Evolutionary conservation across 2,888 invertebrate species (phyloP).

Genomic region (Spodoptera picta): DNA sequence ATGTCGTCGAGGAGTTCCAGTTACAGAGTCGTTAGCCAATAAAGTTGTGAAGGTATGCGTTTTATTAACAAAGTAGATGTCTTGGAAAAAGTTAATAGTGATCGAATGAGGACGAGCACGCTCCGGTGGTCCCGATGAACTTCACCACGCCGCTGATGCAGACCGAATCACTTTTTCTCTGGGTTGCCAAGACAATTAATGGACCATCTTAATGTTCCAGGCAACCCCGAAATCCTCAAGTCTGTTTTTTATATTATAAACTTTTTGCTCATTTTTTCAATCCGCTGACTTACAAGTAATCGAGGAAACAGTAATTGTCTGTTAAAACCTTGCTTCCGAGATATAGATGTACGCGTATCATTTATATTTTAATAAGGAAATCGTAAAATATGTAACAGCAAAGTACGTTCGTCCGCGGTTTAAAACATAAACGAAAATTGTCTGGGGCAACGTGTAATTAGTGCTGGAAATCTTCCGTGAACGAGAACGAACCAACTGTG

Average conservation of each 20-base stretch:
- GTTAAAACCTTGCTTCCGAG: slow-evolving; percentile 17
- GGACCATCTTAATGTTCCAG: slow-evolving; percentile 48
- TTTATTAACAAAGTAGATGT: slow-evolving; percentile 62
- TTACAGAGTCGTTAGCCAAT: slow-evolving; percentile 38
- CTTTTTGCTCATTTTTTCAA: slow-evolving; percentile 7
- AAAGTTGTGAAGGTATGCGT: slow-evolving; percentile 56
- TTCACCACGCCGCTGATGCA: slow-evolving; percentile 53
- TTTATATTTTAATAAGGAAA: slow-evolving; percentile 35
- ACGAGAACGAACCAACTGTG: slow-evolving; percentile 30
- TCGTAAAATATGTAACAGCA: slow-evolving; percentile 26
- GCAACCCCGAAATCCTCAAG: slow-evolving; percentile 31
- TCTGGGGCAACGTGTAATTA: slow-evolving; percentile 48
- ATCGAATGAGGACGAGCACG: slow-evolving; percentile 72
- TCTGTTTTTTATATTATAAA: slow-evolving; percentile 16
- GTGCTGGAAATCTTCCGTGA: slow-evolving; percentile 53
- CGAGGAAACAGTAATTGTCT: slow-evolving; percentile 32
- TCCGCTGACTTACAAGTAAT: slow-evolving; percentile 11
- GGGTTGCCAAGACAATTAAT: slow-evolving; percentile 63
- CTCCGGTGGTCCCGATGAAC: slow-evolving; percentile 63
- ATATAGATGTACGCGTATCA: slow-evolving; percentile 14
- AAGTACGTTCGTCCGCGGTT: slow-evolving; percentile 2
- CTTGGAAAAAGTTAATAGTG: slow-evolving; percentile 69
- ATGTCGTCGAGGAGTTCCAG: slow-evolving; percentile 27
- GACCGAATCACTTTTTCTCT: slow-evolving; percentile 63
- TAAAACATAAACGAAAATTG: slow-evolving; percentile 28